Base-by-base conservation (phyloP, 2,113 vertebrate species). In the Cariama cristata region DNA sequence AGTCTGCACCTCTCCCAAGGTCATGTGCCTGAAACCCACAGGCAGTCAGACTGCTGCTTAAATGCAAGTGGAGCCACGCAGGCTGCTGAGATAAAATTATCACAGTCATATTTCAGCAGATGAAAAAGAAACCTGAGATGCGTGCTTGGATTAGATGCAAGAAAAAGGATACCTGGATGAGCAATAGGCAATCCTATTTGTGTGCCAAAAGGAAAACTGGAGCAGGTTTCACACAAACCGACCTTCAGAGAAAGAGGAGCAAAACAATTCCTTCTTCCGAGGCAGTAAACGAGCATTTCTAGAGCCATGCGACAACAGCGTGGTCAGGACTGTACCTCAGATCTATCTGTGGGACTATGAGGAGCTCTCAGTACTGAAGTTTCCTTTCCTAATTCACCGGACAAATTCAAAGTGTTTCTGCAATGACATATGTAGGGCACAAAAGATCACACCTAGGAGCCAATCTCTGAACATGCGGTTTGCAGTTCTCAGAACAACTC, bases 101-200 rank as follows among this genome's bases (percentile, higher is more conserved):
- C 88, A 27, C 79, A 72, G 87, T 17, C 86, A 2, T 91, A 84
- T 86, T 96, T 79, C 88, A 67, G 91, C 42, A 86, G 85, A 80
- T 66, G 86, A 87, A 93, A 96, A 94, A 92, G 96, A 93, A 97
- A 97, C 91, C 87, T 7, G 74, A 97, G 97, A 96, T 32, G 44
- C 3, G 21, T 4, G 67, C 71, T 89, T 26, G 21, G 68, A 96
- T 93, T 86, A 97, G 90, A 82, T 8, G 49, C 22, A 81, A 79
- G 97, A 96, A 97, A 97, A 1, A 86, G 40, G 90, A 97, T 84
- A 84, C 71, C 27, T 49, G 23, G 79, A 55, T 30, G 91, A 80
- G 60, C 64, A 80, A 93, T 33, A 81, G 66, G 73, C 85, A 60
- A 55, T 56, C 66, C 90, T 84, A 58, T 79, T 90, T 85, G 79